Percentiles rank a stretch among this genome's conserved stretches.
phyloP scores from a whole-genome alignment of 2,797 vertebrate genomes.

The Cirrhinus molitorella region DNA sequence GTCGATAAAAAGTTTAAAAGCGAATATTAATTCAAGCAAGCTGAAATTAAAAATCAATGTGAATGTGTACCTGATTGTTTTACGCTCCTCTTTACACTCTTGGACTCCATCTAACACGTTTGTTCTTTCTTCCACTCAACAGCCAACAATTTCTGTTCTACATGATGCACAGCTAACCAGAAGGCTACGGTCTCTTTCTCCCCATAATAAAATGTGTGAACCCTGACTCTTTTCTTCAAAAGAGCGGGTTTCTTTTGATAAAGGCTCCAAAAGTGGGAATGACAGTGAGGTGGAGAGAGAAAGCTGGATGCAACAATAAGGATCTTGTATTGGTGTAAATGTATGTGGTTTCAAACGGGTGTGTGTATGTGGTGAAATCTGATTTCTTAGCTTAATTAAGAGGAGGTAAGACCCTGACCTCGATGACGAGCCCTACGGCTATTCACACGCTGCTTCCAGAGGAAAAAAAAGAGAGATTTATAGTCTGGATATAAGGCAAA shows the following conservation, averaged over 20 bases:
- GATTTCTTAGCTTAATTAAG: slow-evolving; percentile 69
- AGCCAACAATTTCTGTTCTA: neutral
- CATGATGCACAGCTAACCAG: neutral
- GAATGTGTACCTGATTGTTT: slow-evolving; percentile 1
- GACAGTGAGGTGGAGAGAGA: neutral
- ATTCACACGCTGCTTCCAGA: slow-evolving; percentile 29
- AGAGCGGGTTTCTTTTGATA: slow-evolving; percentile 16
- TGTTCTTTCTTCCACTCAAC: slow-evolving; percentile 3
- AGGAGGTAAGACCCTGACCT: slow-evolving; percentile 61
- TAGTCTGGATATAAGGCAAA: neutral
- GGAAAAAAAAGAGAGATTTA: neutral
- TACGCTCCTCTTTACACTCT: neutral
- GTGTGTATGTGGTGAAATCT: slow-evolving; percentile 46
- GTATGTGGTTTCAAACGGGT: neutral
- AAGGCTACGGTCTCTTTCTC: neutral
- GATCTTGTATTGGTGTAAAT: neutral
- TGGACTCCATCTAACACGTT: neutral
- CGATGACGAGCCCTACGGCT: slow-evolving; percentile 39
- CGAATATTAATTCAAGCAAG: slow-evolving; percentile 12
- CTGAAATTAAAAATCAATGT: slow-evolving; percentile 7
- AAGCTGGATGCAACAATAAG: neutral
- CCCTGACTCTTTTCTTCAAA: neutral
- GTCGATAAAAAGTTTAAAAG: slow-evolving; percentile 21
- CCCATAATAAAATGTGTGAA: slow-evolving; percentile 17
- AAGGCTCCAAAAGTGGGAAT: slow-evolving; percentile 26